Evolutionary conservation across 2,113 vertebrate genomes (phyloP), one percentile per base, ranked within the genome.

Genomic region (Amphiprion percula): DNA sequence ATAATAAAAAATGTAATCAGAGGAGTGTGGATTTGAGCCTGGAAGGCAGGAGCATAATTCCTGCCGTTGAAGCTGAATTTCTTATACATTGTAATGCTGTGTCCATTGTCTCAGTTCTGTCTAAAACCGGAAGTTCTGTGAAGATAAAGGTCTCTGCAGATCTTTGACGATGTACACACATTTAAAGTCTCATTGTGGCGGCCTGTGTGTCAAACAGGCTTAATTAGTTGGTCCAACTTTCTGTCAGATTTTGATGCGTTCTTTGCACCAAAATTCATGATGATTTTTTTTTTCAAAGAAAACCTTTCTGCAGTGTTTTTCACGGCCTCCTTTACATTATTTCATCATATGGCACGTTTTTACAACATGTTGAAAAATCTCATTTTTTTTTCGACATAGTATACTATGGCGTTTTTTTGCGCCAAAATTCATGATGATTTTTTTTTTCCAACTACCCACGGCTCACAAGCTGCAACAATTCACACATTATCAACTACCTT

Each of bases 71-170:
- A 5, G 47, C 49, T 4, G 23, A 46, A 28, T 77, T 41, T 53
- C 24, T 46, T 52, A 16, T 44, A 15, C 4, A 16, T 15, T 39
- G 16, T 10, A 59, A n/a, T 66, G 55, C 21, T 60, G 41, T 58
- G 52, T 56, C 19, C 69, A 30, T 58, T 52, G 14, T 15, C 0
- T 68, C 7, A 26, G 23, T 41, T 71, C 39, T 21, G 19, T 14
- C 17, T 68, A 17, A 28, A 53, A 11, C 54, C 63, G 68, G n/a
- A 78, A 26, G 69, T 60, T 17, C 60, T 54, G 12, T 1, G 7
- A 49, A 26, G 14, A 47, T 28, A 4, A 72, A 72, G 21, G 10
- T 64, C 24, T 66, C 46, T 47, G 46, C 39, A 33, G 39, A 24
- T 62, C 16, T 50, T 4, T 16, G 52, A 44, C 41, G 2, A 44